Evolutionary conservation across 1,140 invertebrate species (phyloP).

Genomic region (Ceratoteleas bidentatus): DNA sequence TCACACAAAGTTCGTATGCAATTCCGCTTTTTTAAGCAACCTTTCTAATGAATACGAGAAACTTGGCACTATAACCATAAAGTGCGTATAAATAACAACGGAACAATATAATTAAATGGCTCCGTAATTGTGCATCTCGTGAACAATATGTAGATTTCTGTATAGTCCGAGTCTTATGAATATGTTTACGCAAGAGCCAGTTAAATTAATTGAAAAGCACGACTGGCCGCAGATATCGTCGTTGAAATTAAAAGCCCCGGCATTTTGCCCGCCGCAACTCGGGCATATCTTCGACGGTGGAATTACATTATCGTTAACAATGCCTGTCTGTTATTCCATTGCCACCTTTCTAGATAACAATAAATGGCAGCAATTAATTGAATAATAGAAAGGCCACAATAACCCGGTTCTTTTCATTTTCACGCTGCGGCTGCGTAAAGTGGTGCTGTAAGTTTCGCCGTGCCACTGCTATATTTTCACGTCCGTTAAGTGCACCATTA

Average conservation of each 20-base stretch:
- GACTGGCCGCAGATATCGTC: conserved; percentile 12
- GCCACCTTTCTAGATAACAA: conserved; percentile 69
- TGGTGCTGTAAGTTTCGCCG: conserved; percentile 66
- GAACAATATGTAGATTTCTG: conserved; percentile 27
- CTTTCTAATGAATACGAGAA: conserved; percentile 19
- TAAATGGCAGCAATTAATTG: conserved; percentile 76
- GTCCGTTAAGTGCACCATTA: conserved; percentile 69
- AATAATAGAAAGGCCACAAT: conserved; percentile 76
- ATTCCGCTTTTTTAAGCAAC: conserved; percentile 6
- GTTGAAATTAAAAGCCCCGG: conserved; percentile 68
- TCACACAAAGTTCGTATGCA: too few species aligned
- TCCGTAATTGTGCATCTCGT: conserved; percentile 15
- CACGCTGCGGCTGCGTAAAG: conserved; percentile 61
- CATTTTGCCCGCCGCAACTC: conserved; percentile 43
- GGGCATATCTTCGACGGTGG: conserved; percentile 32
- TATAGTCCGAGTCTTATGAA: conserved; percentile 21
- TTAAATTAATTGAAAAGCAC: conserved; percentile 71
- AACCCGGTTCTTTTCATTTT: conserved; percentile 70
- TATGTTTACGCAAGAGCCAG: conserved; percentile 22
- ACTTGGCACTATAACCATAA: neutral
- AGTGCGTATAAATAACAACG: neutral
- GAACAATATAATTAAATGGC: conserved; percentile 43
- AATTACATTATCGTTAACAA: conserved; percentile 71
- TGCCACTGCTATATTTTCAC: conserved; percentile 70
- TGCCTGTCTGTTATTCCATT: conserved; percentile 71